Conservation (phyloP, 2,113 vertebrate genomes). For the Atlantisia rogersi region DNA sequence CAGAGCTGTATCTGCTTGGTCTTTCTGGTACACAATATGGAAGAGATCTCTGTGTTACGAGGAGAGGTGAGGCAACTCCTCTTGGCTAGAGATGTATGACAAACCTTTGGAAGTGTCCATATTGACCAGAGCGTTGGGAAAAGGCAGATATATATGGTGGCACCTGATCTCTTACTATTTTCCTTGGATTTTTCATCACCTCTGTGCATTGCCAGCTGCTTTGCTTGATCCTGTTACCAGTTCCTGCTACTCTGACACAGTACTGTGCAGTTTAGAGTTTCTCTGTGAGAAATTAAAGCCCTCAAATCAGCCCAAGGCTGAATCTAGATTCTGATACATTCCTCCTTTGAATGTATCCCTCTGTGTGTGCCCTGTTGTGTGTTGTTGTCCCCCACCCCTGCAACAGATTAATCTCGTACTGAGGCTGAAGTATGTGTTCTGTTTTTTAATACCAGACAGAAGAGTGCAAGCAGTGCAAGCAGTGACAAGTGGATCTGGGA, state of each 20-base stretch:
- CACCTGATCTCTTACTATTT: neutral
- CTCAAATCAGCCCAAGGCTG: neutral
- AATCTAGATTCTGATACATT: neutral
- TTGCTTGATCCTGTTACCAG: neutral
- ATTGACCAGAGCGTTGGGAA: neutral
- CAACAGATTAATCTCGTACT: neutral
- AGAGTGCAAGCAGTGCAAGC: fast-evolving
- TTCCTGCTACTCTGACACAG: neutral
- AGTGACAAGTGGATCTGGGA: neutral
- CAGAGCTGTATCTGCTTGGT: neutral
- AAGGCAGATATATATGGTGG: neutral
- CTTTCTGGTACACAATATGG: neutral
- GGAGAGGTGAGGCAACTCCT: neutral
- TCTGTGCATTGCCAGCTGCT: neutral
- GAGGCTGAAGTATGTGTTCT: neutral
- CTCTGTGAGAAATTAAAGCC: neutral
- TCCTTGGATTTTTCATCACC: neutral
- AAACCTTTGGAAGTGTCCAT: neutral
- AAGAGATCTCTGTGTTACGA: neutral
- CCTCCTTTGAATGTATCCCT: neutral
- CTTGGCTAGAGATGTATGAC: neutral
- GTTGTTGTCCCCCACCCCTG: too few relatives aligned
- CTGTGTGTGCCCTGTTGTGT: too few relatives aligned
- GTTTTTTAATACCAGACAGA: neutral
- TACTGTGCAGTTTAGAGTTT: neutral